Conservation (phyloP, 2,797 vertebrate species). For the Salarias fasciatus region DNA sequence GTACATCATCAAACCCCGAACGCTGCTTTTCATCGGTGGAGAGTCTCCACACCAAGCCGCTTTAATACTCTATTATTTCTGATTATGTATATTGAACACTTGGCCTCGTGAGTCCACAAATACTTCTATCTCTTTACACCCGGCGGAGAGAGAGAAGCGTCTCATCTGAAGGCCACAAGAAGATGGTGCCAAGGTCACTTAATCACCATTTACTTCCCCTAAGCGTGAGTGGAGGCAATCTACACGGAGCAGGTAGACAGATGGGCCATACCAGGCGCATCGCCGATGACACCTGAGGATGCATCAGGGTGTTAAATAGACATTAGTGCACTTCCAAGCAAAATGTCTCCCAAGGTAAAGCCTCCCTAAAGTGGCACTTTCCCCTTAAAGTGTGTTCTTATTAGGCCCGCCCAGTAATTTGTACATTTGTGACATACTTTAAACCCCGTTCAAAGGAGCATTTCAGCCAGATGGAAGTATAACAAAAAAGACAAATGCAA, state of each 20-base stretch:
- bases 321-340: constrained; percentile 71
- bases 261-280: constrained; percentile 66
- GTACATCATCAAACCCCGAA: constrained; percentile 60
- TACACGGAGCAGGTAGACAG: constrained; percentile 70
- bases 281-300: constrained; percentile 70
- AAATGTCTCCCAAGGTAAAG: constrained; percentile 70
- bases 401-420: constrained; percentile 59
- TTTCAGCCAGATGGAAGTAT: constrained; percentile 22
- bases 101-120: constrained; percentile 48
- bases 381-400: constrained; percentile 49
- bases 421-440: constrained; percentile 59
- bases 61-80: constrained; percentile 73
- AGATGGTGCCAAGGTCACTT: constrained; percentile 75
- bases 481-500: constrained; percentile 36
- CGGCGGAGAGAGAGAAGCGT: constrained; percentile 44
- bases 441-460: constrained; percentile 51
- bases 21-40: constrained; percentile 25
- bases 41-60: constrained; percentile 48
- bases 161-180: constrained; percentile 69
- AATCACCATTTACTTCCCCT: constrained; percentile 78
- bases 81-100: constrained; percentile 66
- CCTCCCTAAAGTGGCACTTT: constrained; percentile 69
- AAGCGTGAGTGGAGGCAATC: constrained; percentile 68
- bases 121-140: constrained; percentile 32
- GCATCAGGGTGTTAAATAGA: constrained; percentile 78